These are phyloP conservation scores for Drosophila crucigera DNA, from an alignment of 2,888 invertebrate genomes.

Conservation along the genomic window DNA sequence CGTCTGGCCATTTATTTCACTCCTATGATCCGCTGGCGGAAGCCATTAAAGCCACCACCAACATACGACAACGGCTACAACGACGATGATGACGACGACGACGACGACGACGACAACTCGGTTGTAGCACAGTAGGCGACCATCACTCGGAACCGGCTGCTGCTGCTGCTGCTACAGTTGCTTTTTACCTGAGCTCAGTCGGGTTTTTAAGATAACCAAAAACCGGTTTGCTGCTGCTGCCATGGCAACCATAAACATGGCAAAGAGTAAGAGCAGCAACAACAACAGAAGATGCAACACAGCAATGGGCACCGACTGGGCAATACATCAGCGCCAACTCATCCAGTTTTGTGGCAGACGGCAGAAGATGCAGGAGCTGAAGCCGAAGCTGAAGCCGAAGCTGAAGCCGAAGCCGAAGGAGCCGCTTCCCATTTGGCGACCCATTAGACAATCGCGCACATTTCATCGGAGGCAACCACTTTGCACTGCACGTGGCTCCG, in stretches of 20 bases:
- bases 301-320: constrained; percentile 30
- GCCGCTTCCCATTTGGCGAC: constrained; percentile 67
- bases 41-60: constrained; percentile 86
- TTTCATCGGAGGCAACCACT: constrained; percentile 61
- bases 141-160: constrained; percentile 52
- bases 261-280: constrained; percentile 37
- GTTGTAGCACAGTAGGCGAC: constrained; percentile 57
- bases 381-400: constrained; percentile 18
- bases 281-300: constrained; percentile 40
- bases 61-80: constrained; percentile 49
- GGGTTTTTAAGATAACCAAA: constrained; percentile 64
- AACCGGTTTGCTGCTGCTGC: constrained; percentile 69
- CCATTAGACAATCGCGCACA: constrained; percentile 76
- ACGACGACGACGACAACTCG: constrained; percentile 5
- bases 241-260: constrained; percentile 72
- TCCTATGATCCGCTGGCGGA: constrained; percentile 85
- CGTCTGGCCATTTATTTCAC: constrained; percentile 85
- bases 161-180: constrained; percentile 31
- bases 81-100: constrained; percentile 5
- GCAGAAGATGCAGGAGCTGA: background rate
- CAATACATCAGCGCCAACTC: constrained; percentile 56
- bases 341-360: constrained; percentile 41
- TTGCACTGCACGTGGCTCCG: constrained; percentile 64
- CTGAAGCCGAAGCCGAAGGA: constrained; percentile 26
- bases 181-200: constrained; percentile 58